These are phyloP conservation scores for Choloepus hoffmanni DNA, from an alignment of 2,113 vertebrate genomes.

Conservation along the genomic window DNA sequence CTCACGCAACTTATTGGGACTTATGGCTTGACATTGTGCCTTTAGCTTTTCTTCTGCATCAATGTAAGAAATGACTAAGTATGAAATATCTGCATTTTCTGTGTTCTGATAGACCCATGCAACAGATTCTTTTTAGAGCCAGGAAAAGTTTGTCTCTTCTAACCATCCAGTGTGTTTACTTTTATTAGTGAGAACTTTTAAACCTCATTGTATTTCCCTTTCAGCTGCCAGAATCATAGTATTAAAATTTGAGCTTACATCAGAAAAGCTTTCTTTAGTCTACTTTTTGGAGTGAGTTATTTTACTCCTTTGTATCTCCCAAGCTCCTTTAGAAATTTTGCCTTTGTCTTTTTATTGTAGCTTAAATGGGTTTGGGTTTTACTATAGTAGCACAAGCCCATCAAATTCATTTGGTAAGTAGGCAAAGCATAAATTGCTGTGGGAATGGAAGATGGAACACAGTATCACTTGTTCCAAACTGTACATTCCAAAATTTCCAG, in stretches of 20 bases:
- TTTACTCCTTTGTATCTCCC: neutral
- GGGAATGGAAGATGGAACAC: neutral
- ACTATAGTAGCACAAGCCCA: neutral
- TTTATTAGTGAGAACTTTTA: neutral
- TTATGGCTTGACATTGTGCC: neutral
- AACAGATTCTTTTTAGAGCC: neutral
- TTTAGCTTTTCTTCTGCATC: neutral
- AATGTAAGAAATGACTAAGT: neutral
- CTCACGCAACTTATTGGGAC: neutral
- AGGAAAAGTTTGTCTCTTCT: neutral
- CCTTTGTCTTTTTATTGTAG: constrained; percentile 12
- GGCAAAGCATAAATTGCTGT: neutral
- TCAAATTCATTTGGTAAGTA: neutral
- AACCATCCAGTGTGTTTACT: neutral
- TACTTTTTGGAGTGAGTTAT: neutral
- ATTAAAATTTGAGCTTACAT: constrained; percentile 46
- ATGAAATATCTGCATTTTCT: neutral
- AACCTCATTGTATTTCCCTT: neutral
- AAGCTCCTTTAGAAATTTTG: neutral
- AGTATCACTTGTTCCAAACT: neutral
- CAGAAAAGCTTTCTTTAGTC: neutral
- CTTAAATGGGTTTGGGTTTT: neutral
- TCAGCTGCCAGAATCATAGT: neutral
- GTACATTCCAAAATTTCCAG: neutral
- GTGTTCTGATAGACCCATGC: neutral